These are phyloP conservation scores for Ceraclea dissimilis DNA, from an alignment of 2,888 invertebrate genomes.

Conservation along the genomic window DNA sequence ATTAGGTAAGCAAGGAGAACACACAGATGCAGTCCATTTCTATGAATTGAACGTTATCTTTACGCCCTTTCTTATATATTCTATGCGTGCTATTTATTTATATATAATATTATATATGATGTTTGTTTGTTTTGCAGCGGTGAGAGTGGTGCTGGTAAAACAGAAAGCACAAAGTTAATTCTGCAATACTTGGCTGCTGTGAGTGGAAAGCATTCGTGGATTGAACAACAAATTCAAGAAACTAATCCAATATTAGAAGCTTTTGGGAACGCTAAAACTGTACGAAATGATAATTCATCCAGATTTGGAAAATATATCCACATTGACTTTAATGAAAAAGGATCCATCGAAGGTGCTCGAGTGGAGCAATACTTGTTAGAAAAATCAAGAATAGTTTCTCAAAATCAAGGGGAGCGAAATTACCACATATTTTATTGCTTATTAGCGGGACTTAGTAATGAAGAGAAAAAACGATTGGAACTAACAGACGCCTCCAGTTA, in stretches of 20 bases:
- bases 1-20: conserved; percentile 76
- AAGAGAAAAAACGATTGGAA: conserved; percentile 73
- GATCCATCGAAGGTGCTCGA: conserved; percentile 85
- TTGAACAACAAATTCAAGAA: conserved; percentile 94
- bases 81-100: conserved; percentile 13
- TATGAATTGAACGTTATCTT: too few relatives aligned
- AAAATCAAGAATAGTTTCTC: conserved; percentile 87
- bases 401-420: conserved; percentile 83
- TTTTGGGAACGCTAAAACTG: conserved; percentile 94
- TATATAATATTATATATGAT: not conserved
- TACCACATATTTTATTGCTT: conserved; percentile 95
- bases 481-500: conserved; percentile 67
- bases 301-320: conserved; percentile 95
- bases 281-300: conserved; percentile 92
- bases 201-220: conserved; percentile 94
- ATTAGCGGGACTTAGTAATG: conserved; percentile 69
- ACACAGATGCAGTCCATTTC: too few relatives aligned
- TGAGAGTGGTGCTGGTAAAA: conserved; percentile 94
- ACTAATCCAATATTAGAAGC: conserved; percentile 96
- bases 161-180: conserved; percentile 90
- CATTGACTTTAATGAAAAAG: conserved; percentile 74
- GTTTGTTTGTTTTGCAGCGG: conserved; percentile 53
- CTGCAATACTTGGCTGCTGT: conserved; percentile 90
- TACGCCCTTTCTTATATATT: too few relatives aligned
- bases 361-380: conserved; percentile 94